Evolutionary conservation across 2,797 vertebrate species (phyloP).

Genomic region (Sciurus vulgaris): DNA sequence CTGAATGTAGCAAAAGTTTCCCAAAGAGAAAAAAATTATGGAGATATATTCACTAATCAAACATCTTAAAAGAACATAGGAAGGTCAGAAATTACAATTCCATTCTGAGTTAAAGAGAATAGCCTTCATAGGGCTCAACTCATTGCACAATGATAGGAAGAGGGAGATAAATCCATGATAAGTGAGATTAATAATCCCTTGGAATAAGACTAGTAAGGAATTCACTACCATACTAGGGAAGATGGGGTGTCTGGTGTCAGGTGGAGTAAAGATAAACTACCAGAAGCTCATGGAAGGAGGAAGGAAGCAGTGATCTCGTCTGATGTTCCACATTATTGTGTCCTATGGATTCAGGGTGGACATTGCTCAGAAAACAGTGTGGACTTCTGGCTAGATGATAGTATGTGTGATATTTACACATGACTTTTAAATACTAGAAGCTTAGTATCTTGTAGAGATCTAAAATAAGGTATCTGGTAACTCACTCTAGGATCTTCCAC

Average conservation of each 20-base stretch:
- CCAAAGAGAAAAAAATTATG: background rate
- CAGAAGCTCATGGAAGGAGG: background rate
- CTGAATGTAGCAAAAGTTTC: background rate
- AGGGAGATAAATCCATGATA: background rate
- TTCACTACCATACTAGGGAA: background rate
- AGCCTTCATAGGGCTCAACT: background rate
- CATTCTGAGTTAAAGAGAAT: background rate
- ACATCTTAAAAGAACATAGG: background rate
- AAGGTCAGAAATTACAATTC: background rate
- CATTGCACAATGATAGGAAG: background rate
- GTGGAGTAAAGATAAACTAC: background rate
- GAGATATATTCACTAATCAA: conserved; percentile 30
- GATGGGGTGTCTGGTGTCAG: background rate
- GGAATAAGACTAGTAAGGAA: background rate
- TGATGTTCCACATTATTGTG: background rate
- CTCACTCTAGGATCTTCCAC: background rate
- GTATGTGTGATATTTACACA: background rate
- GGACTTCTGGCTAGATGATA: background rate
- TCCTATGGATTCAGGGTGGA: background rate
- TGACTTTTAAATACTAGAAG: background rate
- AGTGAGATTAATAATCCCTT: background rate
- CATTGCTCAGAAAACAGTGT: background rate
- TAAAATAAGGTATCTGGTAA: background rate
- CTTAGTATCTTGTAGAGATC: background rate
- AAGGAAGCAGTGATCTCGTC: background rate